Conservation (phyloP, 2,888 invertebrate genomes). For the Campaea margaritaria region DNA sequence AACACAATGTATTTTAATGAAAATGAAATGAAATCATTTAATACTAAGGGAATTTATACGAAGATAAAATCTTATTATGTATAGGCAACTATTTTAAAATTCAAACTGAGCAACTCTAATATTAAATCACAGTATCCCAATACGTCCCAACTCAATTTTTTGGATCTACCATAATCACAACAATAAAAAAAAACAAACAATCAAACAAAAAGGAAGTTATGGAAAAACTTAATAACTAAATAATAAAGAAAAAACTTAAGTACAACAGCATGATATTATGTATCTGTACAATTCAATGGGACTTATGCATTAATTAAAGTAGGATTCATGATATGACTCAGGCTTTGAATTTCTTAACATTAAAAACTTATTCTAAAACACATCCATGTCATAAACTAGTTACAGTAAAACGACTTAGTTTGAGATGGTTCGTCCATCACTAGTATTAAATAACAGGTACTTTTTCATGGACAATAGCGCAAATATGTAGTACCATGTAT, state of each 20-base stretch:
- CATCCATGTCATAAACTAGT: constrained; percentile 13
- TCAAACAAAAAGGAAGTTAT: constrained; percentile 46
- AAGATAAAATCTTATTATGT: constrained; percentile 50
- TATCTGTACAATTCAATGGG: constrained; percentile 56
- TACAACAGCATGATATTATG: constrained; percentile 67
- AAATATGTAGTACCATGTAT: too few species aligned
- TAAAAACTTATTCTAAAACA: constrained; percentile 24
- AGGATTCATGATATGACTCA: constrained; percentile 15
- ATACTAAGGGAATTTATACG: constrained; percentile 24
- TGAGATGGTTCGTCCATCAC: constrained; percentile 19
- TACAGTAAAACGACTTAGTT: constrained; percentile 7
- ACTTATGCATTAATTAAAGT: constrained; percentile 54
- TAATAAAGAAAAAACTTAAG: constrained; percentile 53
- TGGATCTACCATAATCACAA: constrained; percentile 39
- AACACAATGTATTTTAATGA: constrained; percentile 5
- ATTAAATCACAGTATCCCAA: constrained; percentile 29
- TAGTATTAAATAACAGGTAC: background rate
- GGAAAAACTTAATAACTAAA: constrained; percentile 49
- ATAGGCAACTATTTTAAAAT: constrained; percentile 61
- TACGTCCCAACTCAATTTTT: constrained; percentile 13
- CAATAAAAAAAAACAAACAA: constrained; percentile 47
- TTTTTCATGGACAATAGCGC: background rate
- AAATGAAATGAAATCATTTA: constrained; percentile 18
- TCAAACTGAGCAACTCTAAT: constrained; percentile 75
- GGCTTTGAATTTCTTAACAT: constrained; percentile 43